A percentile compares a stretch with the other conserved stretches of the same genome.
Conservation (phyloP, 1,140 invertebrate species). For the Drosophila busckii region DNA sequence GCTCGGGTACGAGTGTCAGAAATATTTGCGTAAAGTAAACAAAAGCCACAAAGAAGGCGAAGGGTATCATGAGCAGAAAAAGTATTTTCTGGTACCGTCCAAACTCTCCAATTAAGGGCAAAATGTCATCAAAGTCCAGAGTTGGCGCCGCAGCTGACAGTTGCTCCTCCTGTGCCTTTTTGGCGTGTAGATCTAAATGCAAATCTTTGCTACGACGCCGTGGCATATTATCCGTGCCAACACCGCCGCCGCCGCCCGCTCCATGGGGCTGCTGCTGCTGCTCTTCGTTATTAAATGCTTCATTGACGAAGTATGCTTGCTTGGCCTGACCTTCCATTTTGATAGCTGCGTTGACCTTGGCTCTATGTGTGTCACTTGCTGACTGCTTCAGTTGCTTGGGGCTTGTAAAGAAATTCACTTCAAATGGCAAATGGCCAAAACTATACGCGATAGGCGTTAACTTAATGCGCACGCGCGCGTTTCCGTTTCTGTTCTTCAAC, state of each 20-base stretch:
- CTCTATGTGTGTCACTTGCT: slow-evolving; percentile 55
- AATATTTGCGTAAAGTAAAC: slow-evolving; percentile 93
- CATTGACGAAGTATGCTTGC: slow-evolving; percentile 74
- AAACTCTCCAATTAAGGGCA: slow-evolving; percentile 92
- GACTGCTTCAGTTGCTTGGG: background rate
- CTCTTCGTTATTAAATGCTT: slow-evolving; percentile 61
- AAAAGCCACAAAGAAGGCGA: slow-evolving; percentile 90
- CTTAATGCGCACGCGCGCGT: slow-evolving; percentile 55
- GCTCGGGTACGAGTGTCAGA: slow-evolving; percentile 87
- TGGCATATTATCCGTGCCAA: slow-evolving; percentile 30
- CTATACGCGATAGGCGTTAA: slow-evolving; percentile 32
- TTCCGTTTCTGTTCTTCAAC: slow-evolving; percentile 70
- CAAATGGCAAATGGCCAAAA: slow-evolving; percentile 29
- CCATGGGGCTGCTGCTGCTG: slow-evolving; percentile 11
- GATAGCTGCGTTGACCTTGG: slow-evolving; percentile 36
- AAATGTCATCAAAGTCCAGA: slow-evolving; percentile 90
- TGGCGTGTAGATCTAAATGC: slow-evolving; percentile 45
- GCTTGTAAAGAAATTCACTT: slow-evolving; percentile 48
- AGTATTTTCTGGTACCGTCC: slow-evolving; percentile 91
- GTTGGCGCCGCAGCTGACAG: slow-evolving; percentile 18
- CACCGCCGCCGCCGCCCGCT: slow-evolving; percentile 26
- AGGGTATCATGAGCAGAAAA: slow-evolving; percentile 91
- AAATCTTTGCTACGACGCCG: slow-evolving; percentile 62
- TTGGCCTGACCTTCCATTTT: slow-evolving; percentile 66
- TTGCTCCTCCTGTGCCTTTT: slow-evolving; percentile 28